Base-by-base conservation (phyloP, 1,140 invertebrate species). In the Sitobion miscanthi region DNA sequence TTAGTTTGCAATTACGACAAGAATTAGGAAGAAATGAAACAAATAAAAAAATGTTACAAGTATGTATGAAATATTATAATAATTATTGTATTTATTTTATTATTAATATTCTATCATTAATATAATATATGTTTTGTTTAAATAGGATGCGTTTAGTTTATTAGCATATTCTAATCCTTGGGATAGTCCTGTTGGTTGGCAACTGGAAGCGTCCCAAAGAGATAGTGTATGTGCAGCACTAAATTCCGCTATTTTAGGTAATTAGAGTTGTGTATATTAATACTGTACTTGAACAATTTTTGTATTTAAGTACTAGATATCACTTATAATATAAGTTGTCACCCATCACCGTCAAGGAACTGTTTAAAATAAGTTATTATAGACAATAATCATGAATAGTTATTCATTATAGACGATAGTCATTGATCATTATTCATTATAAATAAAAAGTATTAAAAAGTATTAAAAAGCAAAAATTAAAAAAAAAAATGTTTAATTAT, bases 101-200 rank as follows among this genome's bases (percentile, higher is more conserved):
- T 42, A 42, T 42, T 42, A 42, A 11, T 57, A 30, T 93, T 42
- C 9, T 85, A 42, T 91, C 4, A 62, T 30, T n/a, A 87, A 54
- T 35, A 52, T 20, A 14, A 38, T 38, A 35, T 83, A 52, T 45
- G 14, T 49, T 94, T 38, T 86, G 25, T 85, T 54, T 94, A 95
- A 96, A 86, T 96, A 99, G 97, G 98, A 99, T 96, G 99, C 99
- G 94, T 99, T 99, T 96, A 99, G 99, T 96, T 96, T 99, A 94
- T 96, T 99, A 94, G 99, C 99, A 25, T 99, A 99, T 96, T 98
- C 98, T 94, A 99, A 99, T 96, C 99, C 99, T 20, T 99, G 98
- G 98, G 97, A 97, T 94, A 99, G 98, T 95, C 99, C 99, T 45
- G 97, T 99, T 88, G 98, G 98, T 47, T 98, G 98, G 97, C 98